Percentiles rank a stretch among this genome's conserved stretches.
These are phyloP conservation scores for Synanthedon formicaeformis DNA, from an alignment of 2,888 invertebrate species.

Conservation along the genomic window DNA sequence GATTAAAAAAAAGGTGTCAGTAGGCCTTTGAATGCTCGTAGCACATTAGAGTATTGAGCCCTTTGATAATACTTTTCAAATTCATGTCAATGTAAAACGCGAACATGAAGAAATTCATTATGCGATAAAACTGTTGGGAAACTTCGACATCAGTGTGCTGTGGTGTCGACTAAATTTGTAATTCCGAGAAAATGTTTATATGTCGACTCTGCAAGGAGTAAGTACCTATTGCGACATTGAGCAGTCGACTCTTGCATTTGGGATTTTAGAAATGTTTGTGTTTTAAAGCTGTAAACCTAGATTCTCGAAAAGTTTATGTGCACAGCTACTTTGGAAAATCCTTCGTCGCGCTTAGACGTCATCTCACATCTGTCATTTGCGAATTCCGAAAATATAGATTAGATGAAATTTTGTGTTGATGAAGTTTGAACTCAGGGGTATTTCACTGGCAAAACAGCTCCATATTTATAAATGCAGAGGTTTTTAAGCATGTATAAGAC, in stretches of 20 bases:
- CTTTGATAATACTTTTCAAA: slow-evolving; percentile 53
- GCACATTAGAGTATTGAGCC: slow-evolving; percentile 34
- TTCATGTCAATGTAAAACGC: slow-evolving; percentile 60
- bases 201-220: slow-evolving; percentile 43
- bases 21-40: slow-evolving; percentile 26
- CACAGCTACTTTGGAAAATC: not conserved
- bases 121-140: slow-evolving; percentile 27
- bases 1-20: slow-evolving; percentile 44
- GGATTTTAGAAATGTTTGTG: slow-evolving; percentile 58
- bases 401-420: no score
- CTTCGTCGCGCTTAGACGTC: not conserved
- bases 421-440: no score
- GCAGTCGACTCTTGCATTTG: slow-evolving; percentile 39
- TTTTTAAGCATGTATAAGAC: no score
- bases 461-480: no score
- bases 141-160: slow-evolving; percentile 18
- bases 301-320: slow-evolving; percentile 26
- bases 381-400: no score
- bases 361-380: not conserved
- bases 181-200: slow-evolving; percentile 47
- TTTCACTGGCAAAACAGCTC: no score
- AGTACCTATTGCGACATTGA: slow-evolving; percentile 50
- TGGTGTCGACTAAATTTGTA: slow-evolving; percentile 31
- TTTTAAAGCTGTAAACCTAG: slow-evolving; percentile 59
- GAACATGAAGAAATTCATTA: slow-evolving; percentile 52